Base-by-base conservation (phyloP, 2,888 invertebrate species). In the Hesperia comma region DNA sequence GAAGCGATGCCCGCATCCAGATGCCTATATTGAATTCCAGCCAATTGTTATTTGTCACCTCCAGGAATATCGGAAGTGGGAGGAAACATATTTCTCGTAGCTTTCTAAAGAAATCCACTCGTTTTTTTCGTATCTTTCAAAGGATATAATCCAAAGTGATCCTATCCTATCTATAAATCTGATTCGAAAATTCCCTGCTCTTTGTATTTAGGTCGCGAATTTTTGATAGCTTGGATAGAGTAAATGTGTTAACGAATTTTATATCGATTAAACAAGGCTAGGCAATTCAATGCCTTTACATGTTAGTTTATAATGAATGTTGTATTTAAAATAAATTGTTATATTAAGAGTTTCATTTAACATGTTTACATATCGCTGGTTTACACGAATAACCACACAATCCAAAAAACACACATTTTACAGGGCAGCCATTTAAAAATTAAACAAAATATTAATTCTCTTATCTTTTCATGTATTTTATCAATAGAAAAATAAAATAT, bases 11-110 rank as follows among this genome's bases (percentile, higher is more conserved):
- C 63, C 63, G 68, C 55, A 68, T 70, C 55, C 56, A 56, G 54
- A 72, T 67, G 80, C 77, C 79, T 81, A 84, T 90, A 89, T 88
- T 88, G 86, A 88, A 89, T 88, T 87, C 85, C 81, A 79, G 81
- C 77, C 86, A 87, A 89, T 87, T 88, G 87, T 83, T 83, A 87
- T 79, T 83, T 81, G 82, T 80, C 84, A 84, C 84, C 83, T 83
- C 79, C 75, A 79, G 77, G 78, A 83, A 78, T 78, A 75, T 84
- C 86, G 89, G 88, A 89, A 84, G 81, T 75, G 75, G 61, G 72
- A 77, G 79, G 46, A 57, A 57, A 55, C 32, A 19, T 55, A 55
- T 32, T 63, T 43, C 43, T 33, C 32, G 8, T 54, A 41, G 26
- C 43, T 54, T 54, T 54, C 32, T 43, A 41, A 62, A 26, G 17